These are phyloP conservation scores for Pygoscelis antarcticus DNA, from an alignment of 2,113 vertebrate genomes.

Conservation along the genomic window DNA sequence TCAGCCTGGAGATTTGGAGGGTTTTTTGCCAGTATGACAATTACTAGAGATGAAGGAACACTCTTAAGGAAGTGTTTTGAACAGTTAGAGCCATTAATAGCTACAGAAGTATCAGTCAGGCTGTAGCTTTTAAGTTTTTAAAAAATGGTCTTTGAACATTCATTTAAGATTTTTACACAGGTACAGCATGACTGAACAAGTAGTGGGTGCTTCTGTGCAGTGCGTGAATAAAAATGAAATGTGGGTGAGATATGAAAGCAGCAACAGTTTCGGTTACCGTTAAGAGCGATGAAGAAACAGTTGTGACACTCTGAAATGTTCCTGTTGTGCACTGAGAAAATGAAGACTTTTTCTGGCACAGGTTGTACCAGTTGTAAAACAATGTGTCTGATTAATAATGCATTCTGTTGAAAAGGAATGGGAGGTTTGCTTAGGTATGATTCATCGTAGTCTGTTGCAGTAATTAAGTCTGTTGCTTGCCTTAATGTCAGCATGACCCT, in stretches of 20 bases:
- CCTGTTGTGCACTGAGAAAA: background rate
- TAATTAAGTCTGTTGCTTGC: slow-evolving; percentile 47
- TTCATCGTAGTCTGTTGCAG: slow-evolving; percentile 34
- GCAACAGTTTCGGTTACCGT: background rate
- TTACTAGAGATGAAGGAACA: slow-evolving; percentile 20
- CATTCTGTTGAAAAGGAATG: slow-evolving; percentile 11
- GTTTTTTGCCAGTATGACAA: background rate
- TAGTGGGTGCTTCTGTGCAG: background rate
- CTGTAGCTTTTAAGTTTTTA: slow-evolving; percentile 17
- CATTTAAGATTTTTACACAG: slow-evolving; percentile 1
- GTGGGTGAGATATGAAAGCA: background rate
- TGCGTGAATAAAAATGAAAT: background rate
- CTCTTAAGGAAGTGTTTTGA: slow-evolving; percentile 23
- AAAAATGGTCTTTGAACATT: background rate
- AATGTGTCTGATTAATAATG: slow-evolving; percentile 35
- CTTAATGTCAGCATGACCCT: slow-evolving; percentile 54
- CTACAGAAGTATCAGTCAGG: background rate
- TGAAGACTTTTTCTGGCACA: background rate
- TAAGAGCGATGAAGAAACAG: background rate
- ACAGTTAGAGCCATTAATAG: background rate
- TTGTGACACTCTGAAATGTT: background rate
- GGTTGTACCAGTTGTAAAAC: background rate
- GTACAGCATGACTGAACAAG: background rate
- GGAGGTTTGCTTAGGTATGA: slow-evolving; percentile 42
- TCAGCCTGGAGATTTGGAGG: background rate